Base-by-base conservation (phyloP, 2,113 vertebrate species). In the Cololabis saira region DNA sequence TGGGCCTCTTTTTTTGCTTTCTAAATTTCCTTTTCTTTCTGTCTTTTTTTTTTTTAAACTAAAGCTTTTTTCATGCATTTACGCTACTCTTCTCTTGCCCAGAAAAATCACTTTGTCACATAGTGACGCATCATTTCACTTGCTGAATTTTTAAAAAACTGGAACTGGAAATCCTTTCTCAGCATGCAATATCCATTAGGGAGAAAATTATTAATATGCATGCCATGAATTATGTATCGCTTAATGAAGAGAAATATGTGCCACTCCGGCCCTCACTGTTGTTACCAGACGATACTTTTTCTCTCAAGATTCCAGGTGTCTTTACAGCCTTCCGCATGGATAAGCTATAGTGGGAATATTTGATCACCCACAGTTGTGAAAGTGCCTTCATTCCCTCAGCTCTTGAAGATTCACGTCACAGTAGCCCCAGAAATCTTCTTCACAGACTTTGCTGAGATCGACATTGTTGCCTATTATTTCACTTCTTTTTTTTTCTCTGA, bases 161-260 rank as follows among this genome's bases (percentile, higher is more conserved):
- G 80, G 81, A 86, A 76, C 91, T 90, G 83, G 85, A 92, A 93
- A 89, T 92, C 90, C 89, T 93, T 92, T 93, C 88, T 84, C 88
- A 92, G 90, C 89, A 92, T 91, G 90, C 91, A 92, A 90, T 88
- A 92, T 91, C 91, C 93, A 94, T 93, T 91, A 92, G 87, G 79
- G 78, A 70, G 74, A 84, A 93, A 92, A 93, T 90, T 88, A 93
- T 93, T 93, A 89, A 93, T 93, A 91, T 88, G 90, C 90, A 84
- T 88, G 77, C 47, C 52, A 49, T 93, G 73, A 89, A 94, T 93
- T 94, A 93, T 93, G 93, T 87, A 93, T 83, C 12, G 49, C 74
- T 81, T 90, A 91, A 92, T 92, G 88, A 92, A 86, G 87, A 91
- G 79, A 86, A 90, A 87, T 89, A 77, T 73, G 71, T 80, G 73